Evolutionary conservation across 2,888 invertebrate genomes (phyloP).

Genomic region (Pterobdella sp.): DNA sequence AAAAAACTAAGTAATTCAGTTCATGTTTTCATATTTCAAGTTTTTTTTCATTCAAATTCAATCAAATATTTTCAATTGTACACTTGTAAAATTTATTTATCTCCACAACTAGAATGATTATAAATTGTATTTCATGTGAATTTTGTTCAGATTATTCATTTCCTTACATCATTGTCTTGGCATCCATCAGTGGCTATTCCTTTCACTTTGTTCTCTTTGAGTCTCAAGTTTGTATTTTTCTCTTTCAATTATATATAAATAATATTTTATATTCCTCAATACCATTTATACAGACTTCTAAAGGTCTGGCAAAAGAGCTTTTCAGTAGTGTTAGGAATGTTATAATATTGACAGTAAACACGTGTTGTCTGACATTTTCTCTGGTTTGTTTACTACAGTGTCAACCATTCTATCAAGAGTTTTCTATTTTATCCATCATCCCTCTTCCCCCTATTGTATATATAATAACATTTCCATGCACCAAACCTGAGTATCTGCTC

Average conservation of each 20-base stretch:
- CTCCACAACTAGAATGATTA: no score
- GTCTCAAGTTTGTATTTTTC: constrained; percentile 62
- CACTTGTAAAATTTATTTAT: no score
- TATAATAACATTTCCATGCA: not conserved
- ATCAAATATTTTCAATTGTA: no score
- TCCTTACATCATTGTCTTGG: constrained; percentile 80
- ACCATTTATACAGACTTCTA: not conserved
- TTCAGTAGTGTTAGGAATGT: not conserved
- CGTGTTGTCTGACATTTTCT: not conserved
- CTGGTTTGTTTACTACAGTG: not conserved
- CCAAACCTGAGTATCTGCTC: not conserved
- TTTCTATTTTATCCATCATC: not conserved
- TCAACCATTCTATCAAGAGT: not conserved
- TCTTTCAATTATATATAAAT: no score
- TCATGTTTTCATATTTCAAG: not conserved
- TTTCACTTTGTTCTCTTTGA: constrained; percentile 79
- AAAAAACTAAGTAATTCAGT: not conserved
- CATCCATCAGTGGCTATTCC: constrained; percentile 84
- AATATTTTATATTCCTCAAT: no score
- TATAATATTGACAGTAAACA: not conserved
- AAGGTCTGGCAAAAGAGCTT: not conserved
- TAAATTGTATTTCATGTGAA: not conserved
- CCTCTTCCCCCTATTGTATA: not conserved
- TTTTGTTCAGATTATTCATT: constrained; percentile 77
- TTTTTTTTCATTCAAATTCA: not conserved